phyloP scores from a whole-genome alignment of 1,140 invertebrate genomes.

The Drosophila punjabiensis region DNA sequence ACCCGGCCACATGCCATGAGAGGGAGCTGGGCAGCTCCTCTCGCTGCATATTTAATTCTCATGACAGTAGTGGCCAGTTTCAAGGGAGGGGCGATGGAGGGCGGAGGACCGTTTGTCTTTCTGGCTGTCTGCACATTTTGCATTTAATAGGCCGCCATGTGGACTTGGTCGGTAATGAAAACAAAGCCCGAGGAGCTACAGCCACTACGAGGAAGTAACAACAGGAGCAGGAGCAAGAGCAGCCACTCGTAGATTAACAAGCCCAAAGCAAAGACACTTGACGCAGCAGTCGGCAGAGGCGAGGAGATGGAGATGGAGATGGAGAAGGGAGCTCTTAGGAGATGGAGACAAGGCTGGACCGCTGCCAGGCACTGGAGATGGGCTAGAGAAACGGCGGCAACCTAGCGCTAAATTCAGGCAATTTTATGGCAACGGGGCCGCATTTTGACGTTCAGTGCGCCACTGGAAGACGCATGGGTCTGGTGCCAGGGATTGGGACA shows the following conservation, averaged over 20 bases:
- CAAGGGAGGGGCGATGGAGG: background rate
- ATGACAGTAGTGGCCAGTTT: slow-evolving; percentile 51
- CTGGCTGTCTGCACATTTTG: slow-evolving; percentile 80
- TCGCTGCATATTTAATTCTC: slow-evolving; percentile 77
- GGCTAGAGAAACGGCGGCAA: slow-evolving; percentile 53
- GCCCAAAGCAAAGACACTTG: slow-evolving; percentile 72
- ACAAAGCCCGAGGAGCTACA: slow-evolving; percentile 73
- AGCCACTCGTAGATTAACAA: slow-evolving; percentile 78
- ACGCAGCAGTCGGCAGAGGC: slow-evolving; percentile 16
- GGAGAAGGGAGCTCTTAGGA: slow-evolving; percentile 3
- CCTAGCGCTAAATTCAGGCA: slow-evolving; percentile 82
- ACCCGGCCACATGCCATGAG: slow-evolving; percentile 61
- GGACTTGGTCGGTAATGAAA: slow-evolving; percentile 75
- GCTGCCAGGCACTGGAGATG: slow-evolving; percentile 67
- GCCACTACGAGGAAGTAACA: slow-evolving; percentile 57
- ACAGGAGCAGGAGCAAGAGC: slow-evolving; percentile 28
- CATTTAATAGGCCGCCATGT: slow-evolving; percentile 82
- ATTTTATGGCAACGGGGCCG: slow-evolving; percentile 73
- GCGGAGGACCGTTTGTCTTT: slow-evolving; percentile 63
- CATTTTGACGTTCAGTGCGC: slow-evolving; percentile 74
- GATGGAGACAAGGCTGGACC: slow-evolving; percentile 53
- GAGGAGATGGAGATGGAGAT: slow-evolving; percentile 1
- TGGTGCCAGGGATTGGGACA: slow-evolving; percentile 40
- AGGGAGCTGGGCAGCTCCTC: slow-evolving; percentile 17
- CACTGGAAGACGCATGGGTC: slow-evolving; percentile 76